Base-by-base conservation (phyloP, 2,113 vertebrate species). In the Illadopsis cleaveri region DNA sequence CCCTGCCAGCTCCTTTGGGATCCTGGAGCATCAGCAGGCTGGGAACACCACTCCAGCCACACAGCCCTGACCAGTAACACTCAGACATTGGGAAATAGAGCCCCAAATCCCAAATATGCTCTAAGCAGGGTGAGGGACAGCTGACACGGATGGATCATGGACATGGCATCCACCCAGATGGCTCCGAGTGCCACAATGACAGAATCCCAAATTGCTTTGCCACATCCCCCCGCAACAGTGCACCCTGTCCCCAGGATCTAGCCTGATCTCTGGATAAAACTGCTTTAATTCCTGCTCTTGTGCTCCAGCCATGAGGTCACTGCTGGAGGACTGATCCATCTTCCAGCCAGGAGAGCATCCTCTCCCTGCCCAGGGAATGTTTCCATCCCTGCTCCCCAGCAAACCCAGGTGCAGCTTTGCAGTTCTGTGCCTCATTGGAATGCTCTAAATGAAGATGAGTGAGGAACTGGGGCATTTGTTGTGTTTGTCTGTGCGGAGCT, bases 21-120 rank as follows among this genome's bases (percentile, higher is more conserved):
- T 78, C 42, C 50, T 5, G 53, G 48, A 53, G 40, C 57, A 3
- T 47, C 4, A 0, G 10, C 48, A 5, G 68, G 45, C 54, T 40
- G 69, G 42, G 51, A 37, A 44, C 5, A 12, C n/a, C 9, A 0
- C 31, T 4, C 10, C 27, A 20, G 5, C 57, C 5, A 0, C 4
- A 17, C 18, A 24, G 6, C 11, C 31, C 20, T 5, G 37, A 38
- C 44, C 75, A 71, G 53, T 24, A 47, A 24, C 22, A 24, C 47
- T 9, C 40, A 5, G 48, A 9, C 10, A 18, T 1, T 0, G 1
- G 40, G 27, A 44, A 76, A n/a, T 0, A 37, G 60, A 91, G 60
- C 61, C 58, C 71, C 0, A 12, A 11, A 23, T 9, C n/a, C n/a
- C 57, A 35, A 11, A 44, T 1, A 1, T 0, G n/a, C 58, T 50